Evolutionary conservation across 23 tunicate genomes (phyloP).

Genomic region (Ciona savignyi): DNA sequence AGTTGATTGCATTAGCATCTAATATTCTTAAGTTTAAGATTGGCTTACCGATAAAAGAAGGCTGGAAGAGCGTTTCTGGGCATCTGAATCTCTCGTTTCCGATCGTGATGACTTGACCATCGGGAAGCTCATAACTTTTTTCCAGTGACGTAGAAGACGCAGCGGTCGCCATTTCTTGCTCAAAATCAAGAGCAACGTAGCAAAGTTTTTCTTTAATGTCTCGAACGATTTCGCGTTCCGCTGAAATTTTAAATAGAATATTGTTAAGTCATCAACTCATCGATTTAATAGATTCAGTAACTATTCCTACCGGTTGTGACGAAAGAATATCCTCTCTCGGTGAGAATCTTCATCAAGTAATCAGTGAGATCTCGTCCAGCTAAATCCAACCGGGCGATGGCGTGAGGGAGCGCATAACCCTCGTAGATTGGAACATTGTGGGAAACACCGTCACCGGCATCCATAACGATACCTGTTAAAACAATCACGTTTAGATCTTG

Average conservation of each 20-base stretch:
- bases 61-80: conserved; percentile 83
- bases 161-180: conserved; percentile 97
- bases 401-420: too few species aligned
- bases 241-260: background rate
- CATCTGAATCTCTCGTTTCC: conserved; percentile 88
- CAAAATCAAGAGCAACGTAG: conserved; percentile 77
- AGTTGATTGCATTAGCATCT: too few species aligned
- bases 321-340: too few species aligned
- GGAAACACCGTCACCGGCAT: conserved; percentile 97
- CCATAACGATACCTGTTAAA: conserved; percentile 59
- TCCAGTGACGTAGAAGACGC: conserved; percentile 75
- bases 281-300: too few species aligned
- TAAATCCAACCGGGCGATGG: too few species aligned
- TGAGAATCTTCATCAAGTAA: too few species aligned
- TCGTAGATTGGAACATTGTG: conserved; percentile 97
- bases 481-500: too few species aligned
- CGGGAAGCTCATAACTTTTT: conserved; percentile 95
- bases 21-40: too few species aligned
- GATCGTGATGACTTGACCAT: conserved; percentile 95
- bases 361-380: too few species aligned
- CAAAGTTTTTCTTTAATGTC: conserved; percentile 53
- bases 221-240: conserved; percentile 29
- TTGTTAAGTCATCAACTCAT: too few species aligned
- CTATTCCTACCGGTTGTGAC: too few species aligned
- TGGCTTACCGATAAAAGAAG: conserved; percentile 69